Evolutionary conservation across 2,888 invertebrate genomes (phyloP), one percentile per base, ranked within the genome.

Genomic region (Isotomurus palustris): DNA sequence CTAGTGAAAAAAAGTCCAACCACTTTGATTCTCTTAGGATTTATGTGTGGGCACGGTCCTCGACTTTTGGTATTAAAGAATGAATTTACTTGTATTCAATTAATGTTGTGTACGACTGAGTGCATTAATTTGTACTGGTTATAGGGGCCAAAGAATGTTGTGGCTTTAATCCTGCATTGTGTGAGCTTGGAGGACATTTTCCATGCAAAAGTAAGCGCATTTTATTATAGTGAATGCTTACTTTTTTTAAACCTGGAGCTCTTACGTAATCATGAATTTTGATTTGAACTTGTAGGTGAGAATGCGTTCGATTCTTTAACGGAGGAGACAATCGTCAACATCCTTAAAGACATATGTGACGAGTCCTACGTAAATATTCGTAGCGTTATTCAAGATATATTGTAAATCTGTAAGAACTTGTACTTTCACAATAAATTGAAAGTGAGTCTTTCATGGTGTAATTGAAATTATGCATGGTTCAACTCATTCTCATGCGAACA

Each of bases 131-230:
- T 27, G 6, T 14, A 10, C 6, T 35, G 22, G 19, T 35, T 49
- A 3, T 53, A 73, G 81, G 82, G 0, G 73, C 77, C 1, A 88
- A 87, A 73, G 77, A 81, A 56, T 72, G 81, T 17, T 73, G 72
- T 1, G 78, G 76, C 2, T 83, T 86, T 56, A 83, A 85, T 77
- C 80, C 87, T 12, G 91, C 87, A n/a, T 81, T 83, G 27, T 84
- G 84, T 69, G 91, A 91, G 74, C 73, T 89, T 0, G 84, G 84
- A 71, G 90, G 91, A 3, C 88, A 86, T 76, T 78, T 90, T 55
- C 81, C 85, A 0, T 76, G 88, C 2, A 84, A 82, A 75, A 78
- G 86, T 86, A 75, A 79, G 77, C 75, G 53, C 21, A 41, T 53
- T 50, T 44, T 40, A 48, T 25, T 58, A 27, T 53, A 25, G 38